Evolutionary conservation across 2,888 invertebrate genomes (phyloP).

Genomic region (Ptycholaimellus sp.): DNA sequence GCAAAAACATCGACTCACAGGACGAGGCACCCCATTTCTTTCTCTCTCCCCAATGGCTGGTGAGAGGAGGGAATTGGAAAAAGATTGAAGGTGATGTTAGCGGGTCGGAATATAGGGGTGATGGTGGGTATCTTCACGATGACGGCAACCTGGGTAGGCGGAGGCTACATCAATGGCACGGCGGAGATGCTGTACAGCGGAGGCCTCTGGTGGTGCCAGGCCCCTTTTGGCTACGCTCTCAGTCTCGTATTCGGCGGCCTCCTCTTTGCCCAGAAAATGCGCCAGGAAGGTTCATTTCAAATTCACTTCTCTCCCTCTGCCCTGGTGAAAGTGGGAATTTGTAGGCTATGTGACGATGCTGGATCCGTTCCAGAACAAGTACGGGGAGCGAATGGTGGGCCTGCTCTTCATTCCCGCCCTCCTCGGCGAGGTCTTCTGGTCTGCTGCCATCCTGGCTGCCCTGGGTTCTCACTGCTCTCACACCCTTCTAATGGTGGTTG

Average conservation of each 20-base stretch:
- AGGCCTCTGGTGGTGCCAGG: slow-evolving; percentile 74
- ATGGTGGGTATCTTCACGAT: slow-evolving; percentile 96
- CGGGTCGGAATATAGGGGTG: slow-evolving; percentile 74
- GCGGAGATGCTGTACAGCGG: slow-evolving; percentile 82
- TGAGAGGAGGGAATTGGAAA: slow-evolving; percentile 36
- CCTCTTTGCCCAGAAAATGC: slow-evolving; percentile 93
- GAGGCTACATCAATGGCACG: slow-evolving; percentile 96
- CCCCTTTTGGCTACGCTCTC: slow-evolving; percentile 91
- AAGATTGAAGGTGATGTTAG: slow-evolving; percentile 87
- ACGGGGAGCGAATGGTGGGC: slow-evolving; percentile 91
- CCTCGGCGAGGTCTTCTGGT: slow-evolving; percentile 96
- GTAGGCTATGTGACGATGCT: slow-evolving; percentile 71
- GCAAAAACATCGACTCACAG: slow-evolving; percentile 32
- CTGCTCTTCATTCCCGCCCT: slow-evolving; percentile 80
- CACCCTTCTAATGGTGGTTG: neutral
- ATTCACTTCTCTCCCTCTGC: too few relatives aligned
- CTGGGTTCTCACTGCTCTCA: slow-evolving; percentile 37
- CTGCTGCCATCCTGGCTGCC: slow-evolving; percentile 84
- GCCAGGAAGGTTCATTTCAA: slow-evolving; percentile 77
- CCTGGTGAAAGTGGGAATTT: too few relatives aligned
- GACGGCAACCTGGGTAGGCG: slow-evolving; percentile 99
- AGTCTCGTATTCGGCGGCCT: slow-evolving; percentile 76
- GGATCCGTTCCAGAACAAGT: slow-evolving; percentile 83
- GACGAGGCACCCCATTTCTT: neutral
- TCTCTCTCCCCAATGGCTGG: slow-evolving; percentile 1